Evolutionary conservation across 2,888 invertebrate genomes (phyloP), one percentile per base, ranked within the genome.

Genomic region (Amphimallon solstitiale): DNA sequence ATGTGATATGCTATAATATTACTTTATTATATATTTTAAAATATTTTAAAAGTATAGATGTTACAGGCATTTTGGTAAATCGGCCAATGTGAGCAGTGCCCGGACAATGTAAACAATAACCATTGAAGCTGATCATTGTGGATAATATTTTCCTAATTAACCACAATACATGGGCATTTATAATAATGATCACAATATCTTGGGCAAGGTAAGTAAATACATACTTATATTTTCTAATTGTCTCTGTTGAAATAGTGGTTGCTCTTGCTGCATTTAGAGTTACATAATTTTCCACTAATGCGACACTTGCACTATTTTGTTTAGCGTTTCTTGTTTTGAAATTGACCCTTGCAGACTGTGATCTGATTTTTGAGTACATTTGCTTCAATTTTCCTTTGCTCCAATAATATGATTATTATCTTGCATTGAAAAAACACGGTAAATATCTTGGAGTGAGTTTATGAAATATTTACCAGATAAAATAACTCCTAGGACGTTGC

Each of bases 361-460:
- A n/a, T n/a, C n/a, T n/a, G n/a, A 19, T 49, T 49, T 49, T n/a
- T 49, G 49, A 49, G 15, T 49, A 49, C 19, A 49, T 5, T 19
- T 5, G 21, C 19, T 19, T 49, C 49, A 19, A 19, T 49, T n/a
- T 19, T 19, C 49, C 49, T 49, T 49, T 15, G 21, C 21, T 6
- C 3, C 21, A 15, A 5, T 19, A 15, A 17, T 1, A 49, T 3
- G 21, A 49, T 19, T 19, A 49, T 49, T 49, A n/a, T 21, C 49
- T 49, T 19, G 19, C 49, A 49, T 21, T n/a, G n/a, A n/a, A n/a
- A n/a, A n/a, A n/a, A n/a, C n/a, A n/a, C n/a, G n/a, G n/a, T n/a
- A n/a, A n/a, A n/a, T n/a, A n/a, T n/a, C n/a, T n/a, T n/a, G n/a
- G n/a, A n/a, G n/a, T n/a, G n/a, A n/a, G n/a, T n/a, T n/a, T n/a